Evolutionary conservation across 35 echinoderm and acorn worm genomes (phyloP), one percentile per base, ranked within the genome.

Genomic region (Heliocidaris erythrogramma): DNA sequence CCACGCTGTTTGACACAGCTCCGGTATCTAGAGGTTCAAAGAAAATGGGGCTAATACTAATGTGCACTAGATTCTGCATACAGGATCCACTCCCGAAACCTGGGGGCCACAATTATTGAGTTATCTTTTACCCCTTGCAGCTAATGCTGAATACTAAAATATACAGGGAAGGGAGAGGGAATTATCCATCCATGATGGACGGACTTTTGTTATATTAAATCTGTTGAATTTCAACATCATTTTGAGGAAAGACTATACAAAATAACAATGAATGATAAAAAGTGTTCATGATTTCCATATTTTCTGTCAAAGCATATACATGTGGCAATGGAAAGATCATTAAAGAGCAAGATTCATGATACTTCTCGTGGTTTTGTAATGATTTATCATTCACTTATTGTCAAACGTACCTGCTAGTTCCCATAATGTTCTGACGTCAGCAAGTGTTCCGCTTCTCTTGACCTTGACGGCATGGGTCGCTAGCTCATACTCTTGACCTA

Each of bases 391-490:
- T 7, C 65, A 78, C 35, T 42, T 42, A 42, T 42, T 42, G 35
- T 42, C 35, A 42, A 42, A 42, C 27, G 65, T 96, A 97, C 97
- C 97, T 95, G 95, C 93, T 17, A 98, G 30, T 60, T 98, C 97
- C 97, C 97, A 98, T 24, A 98, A 84, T 27, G 95, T 96, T 16
- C 96, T 92, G 16, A 98, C 96, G 88, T 98, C 97, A 14, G 97
- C 94, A 21, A 98, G 86, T 6, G 95, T 92, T 29, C 97, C 97
- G 94, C 97, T 98, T 49, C 97, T 94, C 89, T 96, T 97, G 91
- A 98, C 97, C 52, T 98, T 97, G 11, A 98, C 97, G 16, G 97
- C 88, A 88, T 98, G 97, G 9, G 96, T 97, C 48, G 97, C 97
- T n/a, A 98, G 90, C 91, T 98, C 97, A 96, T 98, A 98, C 21